Evolutionary conservation across 2,797 vertebrate species (phyloP).

Genomic region (Silurus lanzhouensis): DNA sequence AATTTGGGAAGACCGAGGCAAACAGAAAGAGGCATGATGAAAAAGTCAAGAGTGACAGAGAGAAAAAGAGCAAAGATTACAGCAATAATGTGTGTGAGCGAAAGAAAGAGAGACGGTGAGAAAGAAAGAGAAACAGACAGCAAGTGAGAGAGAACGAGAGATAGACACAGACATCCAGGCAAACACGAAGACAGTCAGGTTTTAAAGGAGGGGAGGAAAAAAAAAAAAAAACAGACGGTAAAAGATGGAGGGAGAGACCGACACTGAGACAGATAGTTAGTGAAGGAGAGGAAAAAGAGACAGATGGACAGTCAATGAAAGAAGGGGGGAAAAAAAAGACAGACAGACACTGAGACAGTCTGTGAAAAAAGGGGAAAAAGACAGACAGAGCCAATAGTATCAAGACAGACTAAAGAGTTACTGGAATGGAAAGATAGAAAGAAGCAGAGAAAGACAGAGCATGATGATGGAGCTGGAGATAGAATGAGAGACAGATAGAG

Average conservation of each 20-base stretch:
- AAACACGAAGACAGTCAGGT: accelerated
- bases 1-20: neutral
- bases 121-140: neutral
- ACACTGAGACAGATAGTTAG: neutral
- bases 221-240: neutral
- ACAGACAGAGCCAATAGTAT: too few species aligned
- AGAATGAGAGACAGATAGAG: neutral
- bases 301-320: neutral
- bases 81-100: too few species aligned
- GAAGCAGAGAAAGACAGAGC: neutral
- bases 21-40: neutral
- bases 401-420: too few species aligned
- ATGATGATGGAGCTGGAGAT: neutral
- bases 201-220: neutral
- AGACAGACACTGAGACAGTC: neutral
- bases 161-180: too few species aligned
- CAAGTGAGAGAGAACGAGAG: too few species aligned
- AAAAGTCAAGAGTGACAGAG: too few species aligned
- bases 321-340: neutral
- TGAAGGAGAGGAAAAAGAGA: neutral
- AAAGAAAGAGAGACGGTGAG: neutral
- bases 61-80: too few species aligned
- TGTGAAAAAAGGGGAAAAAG: too few species aligned
- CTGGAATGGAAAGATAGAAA: too few species aligned
- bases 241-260: neutral